A percentile compares a stretch with the other conserved stretches of the same genome.
Evolutionary conservation across 1,140 invertebrate genomes (phyloP).

Genomic region (Caerostris extrusa): DNA sequence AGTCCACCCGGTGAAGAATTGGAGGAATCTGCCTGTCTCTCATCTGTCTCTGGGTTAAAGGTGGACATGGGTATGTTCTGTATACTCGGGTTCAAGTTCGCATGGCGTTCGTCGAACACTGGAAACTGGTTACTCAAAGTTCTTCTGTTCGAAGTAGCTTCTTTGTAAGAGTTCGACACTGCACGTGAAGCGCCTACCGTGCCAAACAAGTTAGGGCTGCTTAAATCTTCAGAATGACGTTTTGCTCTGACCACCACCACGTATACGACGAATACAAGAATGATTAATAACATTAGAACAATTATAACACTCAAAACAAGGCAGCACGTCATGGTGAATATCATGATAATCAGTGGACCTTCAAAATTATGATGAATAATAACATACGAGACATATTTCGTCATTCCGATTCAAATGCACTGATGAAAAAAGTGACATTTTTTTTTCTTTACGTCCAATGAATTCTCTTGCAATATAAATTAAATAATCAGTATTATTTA

Average conservation of each 20-base stretch:
- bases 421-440: not conserved
- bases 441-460: not conserved
- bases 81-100: not conserved
- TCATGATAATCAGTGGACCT: not conserved
- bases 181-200: not conserved
- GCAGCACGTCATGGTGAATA: slow-evolving; percentile 38
- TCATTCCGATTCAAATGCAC: slow-evolving; percentile 15
- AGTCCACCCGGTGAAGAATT: slow-evolving; percentile 40
- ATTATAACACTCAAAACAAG: slow-evolving; percentile 16
- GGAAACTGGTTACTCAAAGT: not conserved
- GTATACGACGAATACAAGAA: slow-evolving; percentile 29
- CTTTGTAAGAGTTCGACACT: not conserved
- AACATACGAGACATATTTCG: slow-evolving; percentile 55
- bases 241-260: not conserved
- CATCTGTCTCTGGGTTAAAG: not conserved
- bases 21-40: not conserved
- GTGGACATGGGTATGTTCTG: slow-evolving; percentile 35
- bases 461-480: not conserved
- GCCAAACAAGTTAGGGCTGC: not conserved
- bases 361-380: slow-evolving; percentile 37
- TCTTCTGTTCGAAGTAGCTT: not conserved
- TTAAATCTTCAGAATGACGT: not conserved
- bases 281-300: slow-evolving; percentile 32
- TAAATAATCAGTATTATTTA: not conserved
- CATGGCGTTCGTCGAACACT: not conserved